phyloP scores from a whole-genome alignment of 2,113 vertebrate genomes.

The Eonycteris spelaea region DNA sequence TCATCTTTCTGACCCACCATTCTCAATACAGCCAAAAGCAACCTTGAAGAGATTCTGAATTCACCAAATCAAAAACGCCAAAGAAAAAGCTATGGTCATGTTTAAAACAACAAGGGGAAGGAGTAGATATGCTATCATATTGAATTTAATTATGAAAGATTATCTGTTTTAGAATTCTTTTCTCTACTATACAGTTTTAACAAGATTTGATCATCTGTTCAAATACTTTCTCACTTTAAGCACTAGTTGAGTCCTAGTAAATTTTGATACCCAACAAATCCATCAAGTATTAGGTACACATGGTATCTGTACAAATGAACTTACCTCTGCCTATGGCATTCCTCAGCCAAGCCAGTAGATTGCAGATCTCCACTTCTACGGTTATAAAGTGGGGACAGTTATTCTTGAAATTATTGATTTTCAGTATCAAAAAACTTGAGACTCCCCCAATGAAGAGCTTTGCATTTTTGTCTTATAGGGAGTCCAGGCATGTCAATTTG shows the following conservation, averaged over 20 bases:
- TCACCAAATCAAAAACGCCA: background rate
- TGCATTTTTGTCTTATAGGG: background rate
- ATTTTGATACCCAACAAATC: constrained; percentile 73
- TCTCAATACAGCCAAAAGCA: background rate
- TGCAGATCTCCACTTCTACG: constrained; percentile 49
- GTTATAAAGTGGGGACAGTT: background rate
- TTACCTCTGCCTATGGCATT: constrained; percentile 31
- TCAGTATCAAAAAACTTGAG: background rate
- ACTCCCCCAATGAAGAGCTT: background rate
- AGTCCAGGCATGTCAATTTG: background rate
- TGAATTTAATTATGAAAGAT: background rate
- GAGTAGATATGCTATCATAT: background rate
- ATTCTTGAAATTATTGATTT: background rate
- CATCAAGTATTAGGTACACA: constrained; percentile 67
- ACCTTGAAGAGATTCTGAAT: background rate
- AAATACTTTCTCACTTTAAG: constrained; percentile 68
- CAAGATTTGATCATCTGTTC: constrained; percentile 73
- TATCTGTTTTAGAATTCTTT: background rate
- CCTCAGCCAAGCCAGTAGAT: constrained; percentile 21
- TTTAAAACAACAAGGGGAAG: background rate
- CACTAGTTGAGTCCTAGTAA: constrained; percentile 40
- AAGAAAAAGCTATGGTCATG: background rate
- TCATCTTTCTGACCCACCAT: background rate
- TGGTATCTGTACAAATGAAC: constrained; percentile 70
- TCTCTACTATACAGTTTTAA: background rate